A percentile compares a stretch with the other conserved stretches of the same genome.
phyloP scores from a whole-genome alignment of 2,113 vertebrate genomes.

The Micronycteris hirsuta region DNA sequence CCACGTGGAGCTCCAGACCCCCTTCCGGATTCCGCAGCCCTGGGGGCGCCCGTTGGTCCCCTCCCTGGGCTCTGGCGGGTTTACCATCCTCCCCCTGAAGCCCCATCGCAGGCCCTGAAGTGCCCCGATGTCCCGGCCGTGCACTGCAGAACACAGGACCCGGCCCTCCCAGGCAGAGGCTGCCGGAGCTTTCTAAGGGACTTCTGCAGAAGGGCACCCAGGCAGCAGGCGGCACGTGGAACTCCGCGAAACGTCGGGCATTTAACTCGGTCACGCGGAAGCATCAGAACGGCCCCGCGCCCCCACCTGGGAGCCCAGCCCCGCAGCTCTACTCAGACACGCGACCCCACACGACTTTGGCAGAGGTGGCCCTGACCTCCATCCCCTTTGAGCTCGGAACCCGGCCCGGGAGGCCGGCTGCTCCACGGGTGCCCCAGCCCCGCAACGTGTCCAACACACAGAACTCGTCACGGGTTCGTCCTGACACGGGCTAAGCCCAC shows the following conservation, averaged over 20 bases:
- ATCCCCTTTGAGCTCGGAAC: not conserved
- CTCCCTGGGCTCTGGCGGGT: rapidly evolving
- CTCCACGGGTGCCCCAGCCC: not conserved
- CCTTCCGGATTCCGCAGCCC: not conserved
- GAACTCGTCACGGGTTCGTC: rapidly evolving
- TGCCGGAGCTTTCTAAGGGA: not conserved
- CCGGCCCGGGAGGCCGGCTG: rapidly evolving
- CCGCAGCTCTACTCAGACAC: rapidly evolving
- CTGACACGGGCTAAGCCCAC: not conserved
- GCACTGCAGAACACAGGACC: no score
- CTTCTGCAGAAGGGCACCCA: not conserved
- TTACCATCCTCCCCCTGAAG: not conserved
- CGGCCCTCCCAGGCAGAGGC: not conserved
- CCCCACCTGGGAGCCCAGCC: not conserved
- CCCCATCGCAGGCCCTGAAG: not conserved
- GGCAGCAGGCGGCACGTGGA: rapidly evolving
- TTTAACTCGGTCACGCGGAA: no score
- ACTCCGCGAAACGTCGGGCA: rapidly evolving
- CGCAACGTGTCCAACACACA: no score
- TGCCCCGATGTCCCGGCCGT: not conserved
- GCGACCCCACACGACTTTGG: rapidly evolving
- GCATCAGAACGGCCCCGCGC: rapidly evolving
- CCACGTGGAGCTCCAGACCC: not conserved
- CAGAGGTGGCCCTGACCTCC: not conserved
- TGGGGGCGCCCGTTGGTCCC: not conserved